Base-by-base conservation (phyloP, 2,888 invertebrate species). In the Volucella zonaria region DNA sequence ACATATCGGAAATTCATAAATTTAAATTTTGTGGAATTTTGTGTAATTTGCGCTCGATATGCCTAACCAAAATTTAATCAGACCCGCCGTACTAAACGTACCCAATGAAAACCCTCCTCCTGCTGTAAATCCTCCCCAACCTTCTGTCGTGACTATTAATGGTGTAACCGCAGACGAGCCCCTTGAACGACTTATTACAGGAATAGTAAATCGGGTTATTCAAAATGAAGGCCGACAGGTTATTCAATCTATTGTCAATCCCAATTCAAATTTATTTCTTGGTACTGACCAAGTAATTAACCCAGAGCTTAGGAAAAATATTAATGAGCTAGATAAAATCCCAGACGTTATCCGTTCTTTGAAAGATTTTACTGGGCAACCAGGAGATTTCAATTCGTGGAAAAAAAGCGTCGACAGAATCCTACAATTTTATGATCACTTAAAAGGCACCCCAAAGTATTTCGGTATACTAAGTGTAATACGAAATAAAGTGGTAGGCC, bases 401-500 rank as follows among this genome's bases (percentile, higher is more conserved):
- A 70, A 64, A 31, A 82, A 67, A 15, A 77, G 66, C 8, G 75
- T 71, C 11, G 82, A 83, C 14, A 59, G 74, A 45, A 78, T 82
- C 11, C 52, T 77, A 43, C 51, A 61, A 43, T 14, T 80, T 45
- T 80, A 77, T 8, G 67, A 76, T 18, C 40, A 47, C 12, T 15
- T 59, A 2, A n/a, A n/a, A n/a, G n/a, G n/a, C n/a, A n/a, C n/a
- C n/a, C n/a, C n/a, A n/a, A n/a, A n/a, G n/a, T n/a, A n/a, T n/a
- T n/a, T n/a, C n/a, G n/a, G n/a, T n/a, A n/a, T n/a, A n/a, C n/a
- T n/a, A n/a, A n/a, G n/a, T n/a, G n/a, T n/a, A n/a, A 59, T 83
- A 43, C 51, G 79, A 18, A 79, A 79, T 18, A 71, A 77, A 38
- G 67, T 82, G 10, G 64, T 66, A 23, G 71, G 76, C 14, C 18